Conservation (phyloP, 2,888 invertebrate species). For the Priocnemis perturbator region DNA sequence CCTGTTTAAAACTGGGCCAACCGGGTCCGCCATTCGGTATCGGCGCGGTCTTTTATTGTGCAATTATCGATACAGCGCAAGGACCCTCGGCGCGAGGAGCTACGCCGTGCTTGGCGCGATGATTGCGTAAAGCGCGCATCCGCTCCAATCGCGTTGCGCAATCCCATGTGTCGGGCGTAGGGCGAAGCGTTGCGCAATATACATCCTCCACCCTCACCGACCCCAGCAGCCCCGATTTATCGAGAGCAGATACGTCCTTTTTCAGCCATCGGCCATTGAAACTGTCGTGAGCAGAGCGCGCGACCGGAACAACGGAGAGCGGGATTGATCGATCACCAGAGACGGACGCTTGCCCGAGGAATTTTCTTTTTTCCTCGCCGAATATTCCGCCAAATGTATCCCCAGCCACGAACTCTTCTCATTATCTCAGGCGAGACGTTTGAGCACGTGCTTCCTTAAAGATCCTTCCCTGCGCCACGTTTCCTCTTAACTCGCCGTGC, state of each 20-base stretch:
- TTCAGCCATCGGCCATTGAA: too few relatives aligned
- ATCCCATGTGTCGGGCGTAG: constrained; percentile 19
- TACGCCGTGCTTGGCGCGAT: not conserved
- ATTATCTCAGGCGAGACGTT: not conserved
- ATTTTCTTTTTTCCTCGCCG: too few relatives aligned
- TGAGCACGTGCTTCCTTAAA: not conserved
- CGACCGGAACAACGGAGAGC: too few relatives aligned
- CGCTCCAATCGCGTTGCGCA: constrained; percentile 24
- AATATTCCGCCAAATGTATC: too few relatives aligned
- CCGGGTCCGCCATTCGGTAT: constrained; percentile 13
- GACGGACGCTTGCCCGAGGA: too few relatives aligned
- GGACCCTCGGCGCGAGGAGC: constrained; percentile 10
- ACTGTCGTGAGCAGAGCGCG: too few relatives aligned
- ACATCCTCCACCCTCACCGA: too few relatives aligned
- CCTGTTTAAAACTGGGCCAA: constrained; percentile 27
- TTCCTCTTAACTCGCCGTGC: too few relatives aligned
- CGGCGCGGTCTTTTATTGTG: constrained; percentile 27
- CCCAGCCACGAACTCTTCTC: too few relatives aligned
- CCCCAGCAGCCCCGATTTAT: too few relatives aligned
- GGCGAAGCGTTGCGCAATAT: constrained; percentile 24
- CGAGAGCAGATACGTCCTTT: too few relatives aligned
- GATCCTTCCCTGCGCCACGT: not conserved
- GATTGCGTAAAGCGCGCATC: constrained; percentile 26
- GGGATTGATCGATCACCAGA: too few relatives aligned
- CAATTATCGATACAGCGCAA: constrained; percentile 32